Evolutionary conservation across 2,797 vertebrate genomes (phyloP).

Genomic region (Carapus acus): DNA sequence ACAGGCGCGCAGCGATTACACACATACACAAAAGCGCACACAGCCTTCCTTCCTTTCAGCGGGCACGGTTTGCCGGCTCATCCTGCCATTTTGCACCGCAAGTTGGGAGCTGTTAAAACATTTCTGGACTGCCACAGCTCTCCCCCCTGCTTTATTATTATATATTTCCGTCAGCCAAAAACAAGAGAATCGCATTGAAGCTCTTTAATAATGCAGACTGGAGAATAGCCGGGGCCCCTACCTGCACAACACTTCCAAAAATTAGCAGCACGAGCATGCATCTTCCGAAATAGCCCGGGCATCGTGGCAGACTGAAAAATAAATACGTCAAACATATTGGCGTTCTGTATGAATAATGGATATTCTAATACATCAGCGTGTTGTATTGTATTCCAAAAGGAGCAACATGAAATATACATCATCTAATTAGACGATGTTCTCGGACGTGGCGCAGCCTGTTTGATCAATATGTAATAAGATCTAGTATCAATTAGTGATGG

Average conservation of each 20-base stretch:
- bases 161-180: constrained; percentile 69
- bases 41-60: constrained; percentile 40
- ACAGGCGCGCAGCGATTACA: constrained; percentile 43
- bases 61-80: constrained; percentile 65
- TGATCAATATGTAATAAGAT: constrained; percentile 73
- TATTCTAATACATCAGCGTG: constrained; percentile 60
- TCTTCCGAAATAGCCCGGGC: constrained; percentile 55
- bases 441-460: constrained; percentile 57
- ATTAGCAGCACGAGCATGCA: constrained; percentile 58
- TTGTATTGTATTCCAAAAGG: constrained; percentile 67
- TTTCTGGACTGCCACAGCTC: constrained; percentile 52
- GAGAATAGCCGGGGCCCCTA: constrained; percentile 57
- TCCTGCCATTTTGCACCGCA: constrained; percentile 59
- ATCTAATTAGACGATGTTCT: constrained; percentile 68
- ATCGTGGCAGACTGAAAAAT: constrained; percentile 58
- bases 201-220: constrained; percentile 74
- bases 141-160: constrained; percentile 60
- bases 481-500: constrained; percentile 69
- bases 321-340: constrained; percentile 67
- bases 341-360: constrained; percentile 64
- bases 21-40: constrained; percentile 37
- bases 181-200: constrained; percentile 73
- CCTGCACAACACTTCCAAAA: constrained; percentile 60
- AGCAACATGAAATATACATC: constrained; percentile 66
- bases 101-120: constrained; percentile 61